These are phyloP conservation scores for Camptogramma bilineatum DNA, from an alignment of 2,888 invertebrate species.

Conservation along the genomic window DNA sequence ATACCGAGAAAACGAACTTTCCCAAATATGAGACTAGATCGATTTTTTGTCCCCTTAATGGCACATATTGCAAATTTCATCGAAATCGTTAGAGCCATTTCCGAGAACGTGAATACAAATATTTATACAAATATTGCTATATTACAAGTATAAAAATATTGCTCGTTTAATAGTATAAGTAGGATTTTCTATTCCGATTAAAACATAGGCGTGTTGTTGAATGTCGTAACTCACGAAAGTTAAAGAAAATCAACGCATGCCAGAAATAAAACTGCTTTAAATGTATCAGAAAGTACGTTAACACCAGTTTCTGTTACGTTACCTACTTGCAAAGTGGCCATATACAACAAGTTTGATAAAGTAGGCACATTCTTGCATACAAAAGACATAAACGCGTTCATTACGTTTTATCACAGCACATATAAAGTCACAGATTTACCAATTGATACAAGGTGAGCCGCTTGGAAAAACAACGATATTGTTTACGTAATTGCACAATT, in stretches of 20 bases:
- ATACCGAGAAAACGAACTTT: no score
- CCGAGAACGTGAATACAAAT: no score
- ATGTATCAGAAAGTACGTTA: neutral
- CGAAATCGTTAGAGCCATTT: no score
- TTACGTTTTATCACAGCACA: constrained; percentile 24
- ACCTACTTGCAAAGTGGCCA: neutral
- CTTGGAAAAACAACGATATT: constrained; percentile 36
- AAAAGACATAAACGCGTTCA: constrained; percentile 42
- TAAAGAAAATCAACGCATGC: neutral
- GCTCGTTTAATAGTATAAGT: no score
- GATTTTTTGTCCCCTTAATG: no score
- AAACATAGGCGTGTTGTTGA: no score
- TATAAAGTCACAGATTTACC: constrained; percentile 31
- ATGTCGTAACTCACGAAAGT: neutral
- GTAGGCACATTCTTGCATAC: constrained; percentile 31
- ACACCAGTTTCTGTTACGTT: constrained; percentile 12
- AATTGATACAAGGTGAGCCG: constrained; percentile 39
- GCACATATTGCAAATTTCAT: no score
- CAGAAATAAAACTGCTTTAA: neutral
- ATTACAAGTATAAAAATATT: no score
- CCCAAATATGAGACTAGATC: no score
- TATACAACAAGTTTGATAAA: constrained; percentile 12
- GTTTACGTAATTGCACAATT: constrained; percentile 45
- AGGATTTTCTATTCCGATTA: neutral
- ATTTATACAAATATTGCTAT: no score